phyloP scores from a whole-genome alignment of 1,140 invertebrate species.

The Pseudoatta argentina region DNA sequence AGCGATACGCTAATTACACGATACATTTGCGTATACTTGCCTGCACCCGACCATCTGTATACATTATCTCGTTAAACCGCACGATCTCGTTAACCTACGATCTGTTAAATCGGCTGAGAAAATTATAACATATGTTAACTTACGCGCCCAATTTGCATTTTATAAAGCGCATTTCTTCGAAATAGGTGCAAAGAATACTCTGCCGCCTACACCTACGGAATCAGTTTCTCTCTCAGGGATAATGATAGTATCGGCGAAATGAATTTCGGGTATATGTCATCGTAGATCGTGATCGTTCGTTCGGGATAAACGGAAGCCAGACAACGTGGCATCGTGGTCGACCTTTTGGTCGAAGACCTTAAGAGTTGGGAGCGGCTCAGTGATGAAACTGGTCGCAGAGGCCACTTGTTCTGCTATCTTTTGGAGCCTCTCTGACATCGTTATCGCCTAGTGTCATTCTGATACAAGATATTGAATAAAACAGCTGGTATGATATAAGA shows the following conservation, averaged over 20 bases:
- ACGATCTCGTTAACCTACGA: slow-evolving; percentile 41
- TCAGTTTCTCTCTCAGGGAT: slow-evolving; percentile 13
- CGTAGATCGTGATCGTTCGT: slow-evolving; percentile 71
- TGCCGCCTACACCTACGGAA: neutral
- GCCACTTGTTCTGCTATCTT: slow-evolving; percentile 50
- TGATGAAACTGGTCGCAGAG: slow-evolving; percentile 78
- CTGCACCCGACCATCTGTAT: neutral
- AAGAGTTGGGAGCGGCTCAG: slow-evolving; percentile 80
- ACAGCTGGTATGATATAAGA: neutral
- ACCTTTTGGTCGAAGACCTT: slow-evolving; percentile 71
- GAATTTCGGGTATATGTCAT: slow-evolving; percentile 63
- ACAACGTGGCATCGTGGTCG: slow-evolving; percentile 69
- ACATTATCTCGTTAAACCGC: slow-evolving; percentile 51
- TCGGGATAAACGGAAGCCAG: slow-evolving; percentile 74
- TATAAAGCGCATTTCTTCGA: slow-evolving; percentile 8
- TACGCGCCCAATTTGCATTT: slow-evolving; percentile 12
- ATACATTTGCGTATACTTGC: slow-evolving; percentile 36
- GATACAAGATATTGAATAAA: neutral
- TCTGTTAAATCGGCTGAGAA: slow-evolving; percentile 12
- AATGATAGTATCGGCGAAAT: slow-evolving; percentile 60
- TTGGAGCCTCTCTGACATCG: slow-evolving; percentile 34
- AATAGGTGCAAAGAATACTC: slow-evolving; percentile 26
- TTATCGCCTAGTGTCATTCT: slow-evolving; percentile 5
- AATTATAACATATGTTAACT: slow-evolving; percentile 26
- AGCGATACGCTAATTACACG: slow-evolving; percentile 56